phyloP scores from a whole-genome alignment of 1,140 invertebrate genomes.

The Pseudomyrmex pallidus region DNA sequence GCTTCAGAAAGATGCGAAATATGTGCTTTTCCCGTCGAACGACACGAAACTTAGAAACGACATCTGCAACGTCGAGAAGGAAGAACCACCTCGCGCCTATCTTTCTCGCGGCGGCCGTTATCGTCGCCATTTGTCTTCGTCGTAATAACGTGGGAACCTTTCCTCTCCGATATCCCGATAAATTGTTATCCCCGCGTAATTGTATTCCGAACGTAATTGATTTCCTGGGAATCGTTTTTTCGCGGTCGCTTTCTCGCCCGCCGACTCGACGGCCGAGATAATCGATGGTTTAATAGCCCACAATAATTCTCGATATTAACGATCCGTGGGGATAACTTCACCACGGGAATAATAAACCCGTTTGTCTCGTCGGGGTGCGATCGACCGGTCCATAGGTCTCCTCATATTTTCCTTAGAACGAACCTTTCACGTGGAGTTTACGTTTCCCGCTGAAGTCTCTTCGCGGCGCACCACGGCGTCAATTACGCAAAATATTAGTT shows the following conservation, averaged over 20 bases:
- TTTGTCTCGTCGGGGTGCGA: slow-evolving; percentile 56
- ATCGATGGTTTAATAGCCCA: slow-evolving; percentile 70
- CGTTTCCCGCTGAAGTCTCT: neutral
- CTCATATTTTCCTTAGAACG: slow-evolving; percentile 25
- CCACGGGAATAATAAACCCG: slow-evolving; percentile 55
- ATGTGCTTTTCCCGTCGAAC: slow-evolving; percentile 15
- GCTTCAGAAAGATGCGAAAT: neutral
- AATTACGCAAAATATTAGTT: slow-evolving; percentile 22
- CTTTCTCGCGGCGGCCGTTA: neutral
- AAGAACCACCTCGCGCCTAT: too few relatives aligned
- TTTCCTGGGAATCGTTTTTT: slow-evolving; percentile 61
- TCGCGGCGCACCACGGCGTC: neutral
- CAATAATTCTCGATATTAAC: slow-evolving; percentile 71
- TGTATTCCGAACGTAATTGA: slow-evolving; percentile 71
- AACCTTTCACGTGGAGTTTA: neutral
- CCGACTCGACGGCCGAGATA: slow-evolving; percentile 47
- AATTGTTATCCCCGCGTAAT: slow-evolving; percentile 68
- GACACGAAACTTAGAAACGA: slow-evolving; percentile 18
- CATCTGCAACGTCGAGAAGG: neutral
- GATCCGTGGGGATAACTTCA: slow-evolving; percentile 39
- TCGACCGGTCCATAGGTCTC: slow-evolving; percentile 50
- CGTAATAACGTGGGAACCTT: slow-evolving; percentile 50
- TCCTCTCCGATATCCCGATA: slow-evolving; percentile 60
- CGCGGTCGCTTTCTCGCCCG: slow-evolving; percentile 12
- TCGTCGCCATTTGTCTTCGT: slow-evolving; percentile 36